Evolutionary conservation across 2,797 vertebrate genomes (phyloP).

Genomic region (Lophius americanus): DNA sequence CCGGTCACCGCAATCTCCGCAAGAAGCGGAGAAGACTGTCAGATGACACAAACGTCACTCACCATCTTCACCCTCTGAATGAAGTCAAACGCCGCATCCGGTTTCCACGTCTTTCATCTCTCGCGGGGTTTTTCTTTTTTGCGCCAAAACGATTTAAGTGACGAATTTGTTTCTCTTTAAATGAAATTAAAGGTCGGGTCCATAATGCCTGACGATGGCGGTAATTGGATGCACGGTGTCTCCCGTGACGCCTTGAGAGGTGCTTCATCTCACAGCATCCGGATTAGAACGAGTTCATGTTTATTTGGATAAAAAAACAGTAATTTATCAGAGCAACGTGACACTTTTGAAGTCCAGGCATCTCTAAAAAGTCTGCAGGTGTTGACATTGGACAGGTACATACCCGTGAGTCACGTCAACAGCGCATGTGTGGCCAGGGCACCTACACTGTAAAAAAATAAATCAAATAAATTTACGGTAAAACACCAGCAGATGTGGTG

Average conservation of each 20-base stretch:
- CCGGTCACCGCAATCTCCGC: conserved; percentile 25
- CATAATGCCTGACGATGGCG: conserved; percentile 80
- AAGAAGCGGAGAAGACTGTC: conserved; percentile 3
- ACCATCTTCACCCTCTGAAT: not conserved
- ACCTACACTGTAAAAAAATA: too few relatives aligned
- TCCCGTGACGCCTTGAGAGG: conserved; percentile 42
- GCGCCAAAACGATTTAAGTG: conserved; percentile 44
- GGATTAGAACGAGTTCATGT: conserved; percentile 13
- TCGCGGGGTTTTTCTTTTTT: not conserved
- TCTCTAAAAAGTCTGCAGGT: not conserved
- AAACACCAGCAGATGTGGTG: too few relatives aligned
- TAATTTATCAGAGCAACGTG: conserved; percentile 14
- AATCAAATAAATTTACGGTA: too few relatives aligned
- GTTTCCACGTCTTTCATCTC: not conserved
- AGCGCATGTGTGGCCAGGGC: not conserved
- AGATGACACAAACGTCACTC: conserved; percentile 18
- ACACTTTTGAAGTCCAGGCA: conserved; percentile 20
- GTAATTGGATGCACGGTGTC: conserved; percentile 75
- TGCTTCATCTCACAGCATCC: conserved; percentile 30
- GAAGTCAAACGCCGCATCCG: not conserved
- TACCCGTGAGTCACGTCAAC: conserved; percentile 4
- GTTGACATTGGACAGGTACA: conserved; percentile 14
- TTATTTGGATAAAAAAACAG: conserved; percentile 22
- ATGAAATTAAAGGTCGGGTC: conserved; percentile 39
- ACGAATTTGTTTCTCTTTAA: conserved; percentile 59